Percentiles rank a stretch among this genome's conserved stretches.
Conservation (phyloP, 2,113 vertebrate genomes). For the Cygnus buccinator region DNA sequence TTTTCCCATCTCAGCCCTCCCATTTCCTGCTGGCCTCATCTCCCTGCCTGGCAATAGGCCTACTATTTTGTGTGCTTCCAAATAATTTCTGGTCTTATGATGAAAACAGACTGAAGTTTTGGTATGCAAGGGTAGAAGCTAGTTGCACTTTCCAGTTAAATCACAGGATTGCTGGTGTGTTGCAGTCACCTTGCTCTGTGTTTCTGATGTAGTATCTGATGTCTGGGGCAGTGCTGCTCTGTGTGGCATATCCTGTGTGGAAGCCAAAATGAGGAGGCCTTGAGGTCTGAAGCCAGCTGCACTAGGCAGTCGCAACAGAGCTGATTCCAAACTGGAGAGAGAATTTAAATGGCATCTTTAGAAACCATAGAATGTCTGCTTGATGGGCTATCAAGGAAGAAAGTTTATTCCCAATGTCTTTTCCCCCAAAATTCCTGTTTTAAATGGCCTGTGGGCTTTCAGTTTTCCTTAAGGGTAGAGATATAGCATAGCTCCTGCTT, state of each 20-base stretch:
- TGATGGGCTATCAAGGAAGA: accelerated
- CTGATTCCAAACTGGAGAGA: background rate
- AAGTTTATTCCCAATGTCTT: background rate
- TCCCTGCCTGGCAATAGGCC: background rate
- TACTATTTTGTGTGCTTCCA: background rate
- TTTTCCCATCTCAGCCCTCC: background rate
- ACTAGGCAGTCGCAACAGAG: background rate
- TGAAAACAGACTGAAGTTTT: background rate
- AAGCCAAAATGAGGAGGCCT: background rate
- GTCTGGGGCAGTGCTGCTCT: background rate
- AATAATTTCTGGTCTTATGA: conserved; percentile 2
- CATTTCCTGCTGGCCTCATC: background rate
- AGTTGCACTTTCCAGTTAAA: background rate
- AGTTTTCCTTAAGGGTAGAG: background rate
- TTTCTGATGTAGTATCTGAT: accelerated
- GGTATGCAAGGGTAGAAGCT: background rate
- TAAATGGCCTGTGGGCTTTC: background rate
- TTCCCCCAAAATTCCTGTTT: background rate
- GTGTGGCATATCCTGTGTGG: background rate
- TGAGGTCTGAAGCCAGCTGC: background rate
- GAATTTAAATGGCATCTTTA: background rate
- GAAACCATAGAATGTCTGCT: background rate
- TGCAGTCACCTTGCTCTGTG: background rate
- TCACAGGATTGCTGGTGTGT: background rate
- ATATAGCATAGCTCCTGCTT: background rate